Evolutionary conservation across 2,797 vertebrate species (phyloP).

Genomic region (Champsocephalus gunnari): DNA sequence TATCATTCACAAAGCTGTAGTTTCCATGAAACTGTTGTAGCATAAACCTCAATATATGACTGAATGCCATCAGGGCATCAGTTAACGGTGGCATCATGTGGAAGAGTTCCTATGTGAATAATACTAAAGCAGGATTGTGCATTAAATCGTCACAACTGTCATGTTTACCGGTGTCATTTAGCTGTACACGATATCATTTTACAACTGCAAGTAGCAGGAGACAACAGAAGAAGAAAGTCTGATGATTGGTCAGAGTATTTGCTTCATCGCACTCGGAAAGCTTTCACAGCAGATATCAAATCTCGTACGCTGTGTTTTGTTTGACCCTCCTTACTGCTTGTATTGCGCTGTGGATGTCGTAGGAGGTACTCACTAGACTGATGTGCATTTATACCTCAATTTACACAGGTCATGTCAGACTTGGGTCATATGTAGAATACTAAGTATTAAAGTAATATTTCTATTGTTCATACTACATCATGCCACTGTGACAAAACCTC

Average conservation of each 20-base stretch:
- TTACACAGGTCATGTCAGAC: constrained; percentile 64
- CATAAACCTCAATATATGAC: constrained; percentile 49
- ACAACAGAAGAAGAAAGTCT: neutral
- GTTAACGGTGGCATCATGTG: constrained; percentile 35
- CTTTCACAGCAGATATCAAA: neutral
- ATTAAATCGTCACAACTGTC: constrained; percentile 13
- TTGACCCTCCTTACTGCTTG: constrained; percentile 25
- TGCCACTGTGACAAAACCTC: constrained; percentile 69
- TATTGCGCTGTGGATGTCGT: constrained; percentile 19
- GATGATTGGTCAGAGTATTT: constrained; percentile 32
- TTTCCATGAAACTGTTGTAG: constrained; percentile 85
- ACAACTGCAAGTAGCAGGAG: constrained; percentile 10
- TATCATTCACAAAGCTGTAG: constrained; percentile 73
- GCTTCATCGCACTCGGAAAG: constrained; percentile 12
- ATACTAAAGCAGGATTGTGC: constrained; percentile 55
- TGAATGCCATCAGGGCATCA: constrained; percentile 35
- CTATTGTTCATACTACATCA: constrained; percentile 46
- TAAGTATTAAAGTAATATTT: constrained; percentile 64
- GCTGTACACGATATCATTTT: constrained; percentile 31
- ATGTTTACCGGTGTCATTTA: constrained; percentile 48
- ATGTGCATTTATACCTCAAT: constrained; percentile 77
- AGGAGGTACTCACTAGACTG: constrained; percentile 52
- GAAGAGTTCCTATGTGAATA: constrained; percentile 40
- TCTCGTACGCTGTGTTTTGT: neutral
- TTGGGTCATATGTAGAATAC: constrained; percentile 60